A percentile compares a stretch with the other conserved stretches of the same genome.
Evolutionary conservation across 2,113 vertebrate genomes (phyloP).

Genomic region (Piprites chloris): DNA sequence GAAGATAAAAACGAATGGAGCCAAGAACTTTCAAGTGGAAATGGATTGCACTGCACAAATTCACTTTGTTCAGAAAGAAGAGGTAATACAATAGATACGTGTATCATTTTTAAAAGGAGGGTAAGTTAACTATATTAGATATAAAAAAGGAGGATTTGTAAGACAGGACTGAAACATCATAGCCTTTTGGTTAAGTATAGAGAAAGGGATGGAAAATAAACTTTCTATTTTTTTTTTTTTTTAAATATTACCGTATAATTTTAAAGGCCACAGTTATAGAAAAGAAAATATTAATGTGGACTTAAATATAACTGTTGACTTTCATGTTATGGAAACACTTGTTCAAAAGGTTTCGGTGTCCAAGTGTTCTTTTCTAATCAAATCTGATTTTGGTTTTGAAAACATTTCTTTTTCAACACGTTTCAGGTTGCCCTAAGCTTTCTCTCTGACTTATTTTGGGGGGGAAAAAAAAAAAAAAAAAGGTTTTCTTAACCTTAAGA

Average conservation of each 20-base stretch:
- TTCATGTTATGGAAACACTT: not conserved
- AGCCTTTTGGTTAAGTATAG: not conserved
- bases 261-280: not conserved
- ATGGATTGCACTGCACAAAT: not conserved
- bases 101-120: not conserved
- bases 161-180: not conserved
- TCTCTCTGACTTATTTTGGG: not conserved
- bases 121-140: not conserved
- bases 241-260: not conserved
- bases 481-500: not conserved
- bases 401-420: not conserved
- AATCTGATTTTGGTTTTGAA: not conserved
- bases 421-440: not conserved
- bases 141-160: not conserved
- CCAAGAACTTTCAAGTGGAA: not conserved
- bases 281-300: not conserved
- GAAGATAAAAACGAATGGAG: not conserved
- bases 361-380: not conserved
- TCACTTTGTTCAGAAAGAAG: not conserved
- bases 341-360: not conserved
- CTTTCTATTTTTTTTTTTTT: not conserved
- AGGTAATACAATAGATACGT: not conserved
- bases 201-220: not conserved
- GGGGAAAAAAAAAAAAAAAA: too few species aligned
- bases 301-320: not conserved